phyloP scores from a whole-genome alignment of 1,140 invertebrate species.

The Zeugodacus cucurbitae region DNA sequence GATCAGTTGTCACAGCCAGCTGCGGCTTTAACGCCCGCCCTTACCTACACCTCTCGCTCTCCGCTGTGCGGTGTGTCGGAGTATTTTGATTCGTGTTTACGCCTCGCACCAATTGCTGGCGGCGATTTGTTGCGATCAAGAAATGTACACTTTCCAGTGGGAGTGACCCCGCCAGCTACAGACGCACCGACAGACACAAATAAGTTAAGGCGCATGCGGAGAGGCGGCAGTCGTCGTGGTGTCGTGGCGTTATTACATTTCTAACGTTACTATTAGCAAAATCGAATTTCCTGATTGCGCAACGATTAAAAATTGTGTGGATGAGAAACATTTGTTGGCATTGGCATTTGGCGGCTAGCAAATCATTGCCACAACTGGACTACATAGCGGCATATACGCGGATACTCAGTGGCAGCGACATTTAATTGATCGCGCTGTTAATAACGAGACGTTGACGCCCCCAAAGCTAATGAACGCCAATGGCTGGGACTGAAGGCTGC shows the following conservation, averaged over 20 bases:
- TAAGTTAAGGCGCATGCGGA: background rate
- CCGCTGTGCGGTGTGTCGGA: background rate
- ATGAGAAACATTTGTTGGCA: background rate
- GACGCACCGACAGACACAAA: no score
- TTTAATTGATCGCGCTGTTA: conserved; percentile 48
- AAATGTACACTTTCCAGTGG: background rate
- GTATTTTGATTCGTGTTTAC: conserved; percentile 29
- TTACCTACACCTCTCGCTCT: background rate
- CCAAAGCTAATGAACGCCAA: conserved; percentile 65
- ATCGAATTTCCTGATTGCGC: conserved; percentile 66
- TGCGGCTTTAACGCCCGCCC: background rate
- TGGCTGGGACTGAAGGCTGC: conserved; percentile 55
- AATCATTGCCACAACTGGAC: background rate
- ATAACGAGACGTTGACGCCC: conserved; percentile 56
- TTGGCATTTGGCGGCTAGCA: conserved; percentile 1
- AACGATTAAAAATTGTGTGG: background rate
- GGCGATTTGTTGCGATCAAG: background rate
- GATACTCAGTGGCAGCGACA: background rate
- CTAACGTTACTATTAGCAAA: conserved; percentile 55
- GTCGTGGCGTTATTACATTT: conserved; percentile 26
- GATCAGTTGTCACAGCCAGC: conserved; percentile 37
- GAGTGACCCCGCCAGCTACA: background rate
- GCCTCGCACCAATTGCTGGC: background rate
- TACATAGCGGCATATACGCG: no score
- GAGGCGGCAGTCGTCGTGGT: background rate